Conservation (phyloP, 2,797 vertebrate species). For the Acestrorhynchus altus region DNA sequence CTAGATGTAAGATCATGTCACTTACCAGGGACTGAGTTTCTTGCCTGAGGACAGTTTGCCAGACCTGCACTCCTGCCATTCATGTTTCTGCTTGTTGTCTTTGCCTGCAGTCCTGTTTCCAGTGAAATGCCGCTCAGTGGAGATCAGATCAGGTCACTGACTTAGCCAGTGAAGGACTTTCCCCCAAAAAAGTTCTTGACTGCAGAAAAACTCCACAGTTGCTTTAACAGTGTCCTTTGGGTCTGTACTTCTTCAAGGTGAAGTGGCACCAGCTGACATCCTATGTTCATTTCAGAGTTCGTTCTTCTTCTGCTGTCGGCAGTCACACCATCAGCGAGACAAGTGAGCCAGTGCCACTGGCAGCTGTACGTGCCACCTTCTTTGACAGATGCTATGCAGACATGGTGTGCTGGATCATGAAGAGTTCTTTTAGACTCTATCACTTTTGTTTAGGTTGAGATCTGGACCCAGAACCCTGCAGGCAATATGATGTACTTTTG, state of each 20-base stretch:
- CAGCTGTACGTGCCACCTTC: not conserved
- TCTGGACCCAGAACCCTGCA: no score
- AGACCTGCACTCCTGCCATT: not conserved
- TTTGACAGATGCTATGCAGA: constrained; percentile 5
- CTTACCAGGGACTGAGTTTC: no score
- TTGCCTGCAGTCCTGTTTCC: not conserved
- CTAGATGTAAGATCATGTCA: no score
- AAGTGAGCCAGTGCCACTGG: not conserved
- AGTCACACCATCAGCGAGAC: not conserved
- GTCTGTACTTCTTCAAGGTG: not conserved
- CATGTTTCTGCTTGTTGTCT: not conserved
- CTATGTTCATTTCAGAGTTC: not conserved
- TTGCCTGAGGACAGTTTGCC: no score
- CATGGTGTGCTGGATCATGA: not conserved
- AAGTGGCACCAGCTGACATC: not conserved
- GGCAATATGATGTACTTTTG: no score
- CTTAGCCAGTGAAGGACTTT: not conserved
- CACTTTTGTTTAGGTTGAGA: not conserved
- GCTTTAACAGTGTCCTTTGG: not conserved
- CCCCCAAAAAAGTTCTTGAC: not conserved
- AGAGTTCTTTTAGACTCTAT: not conserved
- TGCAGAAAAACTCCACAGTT: not conserved
- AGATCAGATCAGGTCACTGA: not conserved
- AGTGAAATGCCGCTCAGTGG: not conserved
- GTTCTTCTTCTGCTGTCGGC: not conserved